phyloP scores from a whole-genome alignment of 2,888 invertebrate species.

The Dolichopus griseipennis region DNA sequence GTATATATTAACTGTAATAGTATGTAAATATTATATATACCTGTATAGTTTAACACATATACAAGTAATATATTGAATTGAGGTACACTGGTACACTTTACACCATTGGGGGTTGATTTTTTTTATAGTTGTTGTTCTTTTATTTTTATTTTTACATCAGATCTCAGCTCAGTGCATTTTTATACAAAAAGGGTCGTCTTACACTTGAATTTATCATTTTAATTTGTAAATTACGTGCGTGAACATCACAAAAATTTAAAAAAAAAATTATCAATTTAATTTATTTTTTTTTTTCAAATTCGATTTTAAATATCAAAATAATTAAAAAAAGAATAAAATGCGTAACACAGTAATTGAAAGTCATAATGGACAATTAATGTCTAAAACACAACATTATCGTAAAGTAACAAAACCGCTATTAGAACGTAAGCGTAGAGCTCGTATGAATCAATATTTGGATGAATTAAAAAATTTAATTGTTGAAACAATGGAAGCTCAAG shows the following conservation, averaged over 20 bases:
- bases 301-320: background rate
- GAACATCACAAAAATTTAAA: constrained; percentile 23
- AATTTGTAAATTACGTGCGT: constrained; percentile 38
- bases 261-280: background rate
- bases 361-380: constrained; percentile 45
- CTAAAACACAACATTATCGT: constrained; percentile 85
- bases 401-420: constrained; percentile 90
- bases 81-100: constrained; percentile 5
- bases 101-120: background rate
- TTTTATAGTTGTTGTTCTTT: background rate
- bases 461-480: constrained; percentile 86
- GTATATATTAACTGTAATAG: no score
- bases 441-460: constrained; percentile 84
- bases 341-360: constrained; percentile 9
- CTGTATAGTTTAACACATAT: background rate
- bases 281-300: constrained; percentile 10
- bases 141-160: background rate
- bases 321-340: constrained; percentile 12
- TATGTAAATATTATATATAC: background rate
- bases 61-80: background rate
- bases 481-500: constrained; percentile 67
- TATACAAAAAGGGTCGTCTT: constrained; percentile 34
- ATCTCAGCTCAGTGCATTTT: constrained; percentile 7
- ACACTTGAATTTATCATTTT: constrained; percentile 39
- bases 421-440: constrained; percentile 77